Evolutionary conservation across 2,888 invertebrate genomes (phyloP), one percentile per base, ranked within the genome.

Genomic region (Polydrusus pterygomalis): DNA sequence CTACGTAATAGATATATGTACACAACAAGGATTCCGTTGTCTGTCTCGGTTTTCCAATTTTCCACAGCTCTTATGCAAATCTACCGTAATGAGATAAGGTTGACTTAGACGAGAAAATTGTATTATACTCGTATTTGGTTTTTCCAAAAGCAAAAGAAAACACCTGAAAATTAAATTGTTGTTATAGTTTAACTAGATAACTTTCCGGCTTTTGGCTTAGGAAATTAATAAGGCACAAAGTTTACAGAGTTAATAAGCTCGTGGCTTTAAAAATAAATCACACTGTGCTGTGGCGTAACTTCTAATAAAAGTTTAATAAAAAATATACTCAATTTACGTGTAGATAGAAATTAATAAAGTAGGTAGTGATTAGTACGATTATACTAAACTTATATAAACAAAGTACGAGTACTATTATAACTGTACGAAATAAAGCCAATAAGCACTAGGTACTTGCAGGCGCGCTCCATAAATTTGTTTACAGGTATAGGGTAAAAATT

Each of bases 111-210:
- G 13, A 30, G 54, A 54, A 54, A 54, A 54, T 54, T 56, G 56
- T 13, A 13, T 56, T 56, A 54, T 54, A 54, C 30, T 54, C n/a
- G n/a, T n/a, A n/a, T n/a, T n/a, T 15, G 9, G 34, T 56, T 34
- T 56, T 15, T 34, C 56, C 8, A 15, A 56, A 34, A 56, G 34
- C 34, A 34, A 34, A 34, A 15, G 56, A 56, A 56, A 56, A 34
- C 56, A 56, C 56, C 34, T 56, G n/a, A 56, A 56, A 25, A 56
- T 56, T 56, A 34, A 56, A 56, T 56, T 34, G 30, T 56, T 34
- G 15, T 15, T 56, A 34, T 34, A 56, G 56, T 56, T 34, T 34
- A 56, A 30, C 30, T 15, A 56, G n/a, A 15, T 34, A 56, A 56
- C 34, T 56, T 56, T 56, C 34, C 9, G 15, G 56, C 56, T 56